Percentiles rank a stretch among this genome's conserved stretches.
Conservation (phyloP, 92 coral and sea anemone species). For the Micromussa lordhowensis region DNA sequence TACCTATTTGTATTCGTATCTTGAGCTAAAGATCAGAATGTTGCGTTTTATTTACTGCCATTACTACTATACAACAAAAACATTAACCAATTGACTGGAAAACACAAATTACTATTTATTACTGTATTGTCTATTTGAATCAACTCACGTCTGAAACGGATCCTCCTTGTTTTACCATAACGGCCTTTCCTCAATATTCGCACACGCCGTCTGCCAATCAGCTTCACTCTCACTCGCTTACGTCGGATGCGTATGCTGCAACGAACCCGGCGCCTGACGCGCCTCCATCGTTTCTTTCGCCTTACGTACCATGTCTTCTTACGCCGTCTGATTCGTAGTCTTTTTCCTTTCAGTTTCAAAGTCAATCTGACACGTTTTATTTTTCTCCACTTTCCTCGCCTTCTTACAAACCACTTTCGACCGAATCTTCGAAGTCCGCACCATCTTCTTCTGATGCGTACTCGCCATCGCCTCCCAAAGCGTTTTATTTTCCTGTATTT, state of each 20-base stretch:
- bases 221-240: not conserved
- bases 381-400: slow-evolving; percentile 6
- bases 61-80: no score
- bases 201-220: slow-evolving; percentile 14
- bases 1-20: no score
- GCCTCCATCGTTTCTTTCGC: slow-evolving; percentile 25
- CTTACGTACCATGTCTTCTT: slow-evolving; percentile 1
- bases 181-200: slow-evolving; percentile 18
- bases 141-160: slow-evolving; percentile 15
- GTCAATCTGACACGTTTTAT: not conserved
- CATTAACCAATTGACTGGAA: no score
- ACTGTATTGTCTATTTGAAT: no score
- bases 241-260: slow-evolving; percentile 37
- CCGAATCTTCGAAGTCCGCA: slow-evolving; percentile 20
- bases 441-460: slow-evolving; percentile 25
- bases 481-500: slow-evolving; percentile 10
- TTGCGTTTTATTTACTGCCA: no score
- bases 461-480: slow-evolving; percentile 15
- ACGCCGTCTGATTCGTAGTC: slow-evolving; percentile 16
- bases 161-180: slow-evolving; percentile 17
- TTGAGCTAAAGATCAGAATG: no score
- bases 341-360: not conserved
- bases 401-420: slow-evolving; percentile 13
- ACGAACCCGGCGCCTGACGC: slow-evolving; percentile 9
- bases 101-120: no score